Evolutionary conservation across 2,888 invertebrate species (phyloP).

Genomic region (Sarcophaga rosellei): DNA sequence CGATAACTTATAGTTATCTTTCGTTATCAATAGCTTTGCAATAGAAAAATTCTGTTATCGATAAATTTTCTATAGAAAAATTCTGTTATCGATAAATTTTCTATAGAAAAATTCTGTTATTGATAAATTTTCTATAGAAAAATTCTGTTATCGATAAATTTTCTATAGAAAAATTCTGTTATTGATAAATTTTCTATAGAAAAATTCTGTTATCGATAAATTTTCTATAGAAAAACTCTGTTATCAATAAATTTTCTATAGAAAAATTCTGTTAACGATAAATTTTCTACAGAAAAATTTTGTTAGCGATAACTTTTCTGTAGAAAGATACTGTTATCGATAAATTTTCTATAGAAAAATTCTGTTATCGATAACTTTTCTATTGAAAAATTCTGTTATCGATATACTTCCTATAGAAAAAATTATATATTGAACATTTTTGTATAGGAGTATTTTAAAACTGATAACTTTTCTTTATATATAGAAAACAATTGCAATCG

Average conservation of each 20-base stretch:
- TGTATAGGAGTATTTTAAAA: background rate
- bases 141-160: background rate
- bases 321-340: background rate
- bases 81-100: background rate
- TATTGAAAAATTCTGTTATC: too few species aligned
- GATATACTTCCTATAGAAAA: background rate
- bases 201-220: background rate
- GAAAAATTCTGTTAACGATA: background rate
- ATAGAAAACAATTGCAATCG: background rate
- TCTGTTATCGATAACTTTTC: background rate
- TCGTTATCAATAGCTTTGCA: background rate
- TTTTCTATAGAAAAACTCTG: background rate
- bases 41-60: background rate
- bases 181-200: background rate
- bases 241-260: background rate
- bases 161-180: background rate
- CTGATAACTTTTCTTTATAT: background rate
- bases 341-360: slow-evolving; percentile 7
- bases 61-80: background rate
- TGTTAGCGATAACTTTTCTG: background rate
- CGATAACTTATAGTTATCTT: background rate
- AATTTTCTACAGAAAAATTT: background rate
- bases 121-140: background rate
- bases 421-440: background rate
- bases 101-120: background rate